phyloP scores from a whole-genome alignment of 2,888 invertebrate species.

The Eilema caniola region DNA sequence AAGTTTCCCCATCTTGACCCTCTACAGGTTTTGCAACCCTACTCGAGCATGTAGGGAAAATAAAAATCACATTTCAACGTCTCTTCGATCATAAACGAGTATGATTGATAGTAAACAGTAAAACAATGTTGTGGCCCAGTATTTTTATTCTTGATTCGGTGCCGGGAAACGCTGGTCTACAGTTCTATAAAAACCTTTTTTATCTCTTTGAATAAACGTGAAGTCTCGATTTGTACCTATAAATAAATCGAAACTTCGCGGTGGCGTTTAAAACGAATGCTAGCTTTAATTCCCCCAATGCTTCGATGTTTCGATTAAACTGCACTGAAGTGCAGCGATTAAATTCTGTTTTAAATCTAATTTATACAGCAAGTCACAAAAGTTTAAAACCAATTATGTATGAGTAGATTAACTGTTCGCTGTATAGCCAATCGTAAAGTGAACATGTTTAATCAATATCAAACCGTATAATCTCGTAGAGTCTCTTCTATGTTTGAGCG shows the following conservation, averaged over 20 bases:
- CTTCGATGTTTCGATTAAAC: background rate
- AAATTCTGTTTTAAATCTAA: slow-evolving; percentile 2
- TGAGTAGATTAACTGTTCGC: slow-evolving; percentile 4
- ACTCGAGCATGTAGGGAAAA: background rate
- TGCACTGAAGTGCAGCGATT: slow-evolving; percentile 2
- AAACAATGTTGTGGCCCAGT: background rate
- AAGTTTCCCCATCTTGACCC: background rate
- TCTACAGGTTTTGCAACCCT: background rate
- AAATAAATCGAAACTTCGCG: background rate
- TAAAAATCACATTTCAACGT: background rate
- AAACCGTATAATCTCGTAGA: background rate
- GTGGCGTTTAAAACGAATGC: background rate
- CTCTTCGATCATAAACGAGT: background rate
- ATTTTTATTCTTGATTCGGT: background rate
- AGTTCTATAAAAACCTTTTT: background rate
- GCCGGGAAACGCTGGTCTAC: too few species aligned
- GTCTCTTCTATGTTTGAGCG: background rate
- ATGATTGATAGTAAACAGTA: too few species aligned
- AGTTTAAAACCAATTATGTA: background rate
- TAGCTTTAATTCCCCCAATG: background rate
- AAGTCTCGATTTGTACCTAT: background rate
- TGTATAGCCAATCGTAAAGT: background rate
- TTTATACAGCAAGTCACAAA: background rate
- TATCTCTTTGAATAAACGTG: background rate
- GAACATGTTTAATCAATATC: background rate